phyloP scores from a whole-genome alignment of 2,888 invertebrate genomes.

The Gisinianus flammeolus region DNA sequence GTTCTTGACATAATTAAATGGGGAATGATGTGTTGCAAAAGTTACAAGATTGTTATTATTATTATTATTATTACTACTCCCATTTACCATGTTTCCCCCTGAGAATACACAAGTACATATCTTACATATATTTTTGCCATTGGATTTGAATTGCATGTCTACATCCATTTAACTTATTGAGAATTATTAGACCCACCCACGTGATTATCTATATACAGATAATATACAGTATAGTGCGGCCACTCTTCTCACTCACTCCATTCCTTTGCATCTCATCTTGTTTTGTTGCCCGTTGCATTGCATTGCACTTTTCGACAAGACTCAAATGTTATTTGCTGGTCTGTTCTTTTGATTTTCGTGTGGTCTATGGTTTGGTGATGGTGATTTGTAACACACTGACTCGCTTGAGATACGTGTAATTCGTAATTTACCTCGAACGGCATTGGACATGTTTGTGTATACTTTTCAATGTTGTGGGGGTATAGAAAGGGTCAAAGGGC shows the following conservation, averaged over 20 bases:
- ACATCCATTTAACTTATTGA: constrained; percentile 1
- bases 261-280: no score
- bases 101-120: background rate
- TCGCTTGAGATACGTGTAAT: background rate
- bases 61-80: background rate
- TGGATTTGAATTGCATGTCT: no score
- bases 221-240: no score
- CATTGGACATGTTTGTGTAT: constrained; percentile 32
- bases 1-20: constrained; percentile 34
- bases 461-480: constrained; percentile 1
- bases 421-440: constrained; percentile 28
- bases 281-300: no score
- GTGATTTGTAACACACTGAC: background rate
- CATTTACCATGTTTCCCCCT: background rate
- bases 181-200: constrained; percentile 37
- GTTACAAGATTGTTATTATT: background rate
- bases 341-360: constrained; percentile 17
- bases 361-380: background rate
- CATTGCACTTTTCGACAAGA: no score
- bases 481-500: constrained; percentile 25
- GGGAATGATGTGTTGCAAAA: constrained; percentile 18
- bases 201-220: constrained; percentile 21
- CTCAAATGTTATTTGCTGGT: no score
- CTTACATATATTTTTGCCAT: no score
- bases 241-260: no score